Conservation (phyloP, 2,797 vertebrate species). For the Muscicapa striata region DNA sequence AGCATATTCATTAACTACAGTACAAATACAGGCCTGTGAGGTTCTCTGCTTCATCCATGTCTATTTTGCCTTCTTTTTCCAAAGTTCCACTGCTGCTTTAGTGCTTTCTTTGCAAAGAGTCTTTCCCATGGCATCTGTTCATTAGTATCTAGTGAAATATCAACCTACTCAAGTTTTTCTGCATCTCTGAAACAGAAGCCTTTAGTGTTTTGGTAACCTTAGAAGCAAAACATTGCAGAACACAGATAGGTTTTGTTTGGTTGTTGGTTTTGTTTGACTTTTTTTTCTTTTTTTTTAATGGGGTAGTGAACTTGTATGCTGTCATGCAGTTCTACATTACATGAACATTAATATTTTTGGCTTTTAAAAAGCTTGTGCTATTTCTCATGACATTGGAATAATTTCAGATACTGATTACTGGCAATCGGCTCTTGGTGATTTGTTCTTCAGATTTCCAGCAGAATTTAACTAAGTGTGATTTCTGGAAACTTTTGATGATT, state of each 20-base stretch:
- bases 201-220: constrained; percentile 54
- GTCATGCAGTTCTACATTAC: constrained; percentile 15
- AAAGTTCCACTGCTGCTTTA: constrained; percentile 37
- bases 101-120: constrained; percentile 39
- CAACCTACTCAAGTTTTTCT: constrained; percentile 37
- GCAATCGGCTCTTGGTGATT: constrained; percentile 63
- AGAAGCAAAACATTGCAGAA: constrained; percentile 16
- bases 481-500: constrained; percentile 60
- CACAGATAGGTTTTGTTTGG: neutral
- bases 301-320: constrained; percentile 31
- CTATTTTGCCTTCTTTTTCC: constrained; percentile 24
- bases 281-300: neutral
- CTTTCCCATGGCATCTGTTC: constrained; percentile 34
- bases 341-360: constrained; percentile 49
- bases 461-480: constrained; percentile 69
- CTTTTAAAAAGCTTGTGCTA: constrained; percentile 46
- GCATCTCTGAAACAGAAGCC: neutral
- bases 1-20: constrained; percentile 26
- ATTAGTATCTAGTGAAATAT: constrained; percentile 27
- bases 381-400: constrained; percentile 55
- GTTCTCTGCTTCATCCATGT: neutral
- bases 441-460: constrained; percentile 67
- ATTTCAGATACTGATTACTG: constrained; percentile 69
- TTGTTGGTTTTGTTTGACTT: neutral
- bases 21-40: neutral